Conservation (phyloP, 1,140 invertebrate species). For the Periplaneta americana region DNA sequence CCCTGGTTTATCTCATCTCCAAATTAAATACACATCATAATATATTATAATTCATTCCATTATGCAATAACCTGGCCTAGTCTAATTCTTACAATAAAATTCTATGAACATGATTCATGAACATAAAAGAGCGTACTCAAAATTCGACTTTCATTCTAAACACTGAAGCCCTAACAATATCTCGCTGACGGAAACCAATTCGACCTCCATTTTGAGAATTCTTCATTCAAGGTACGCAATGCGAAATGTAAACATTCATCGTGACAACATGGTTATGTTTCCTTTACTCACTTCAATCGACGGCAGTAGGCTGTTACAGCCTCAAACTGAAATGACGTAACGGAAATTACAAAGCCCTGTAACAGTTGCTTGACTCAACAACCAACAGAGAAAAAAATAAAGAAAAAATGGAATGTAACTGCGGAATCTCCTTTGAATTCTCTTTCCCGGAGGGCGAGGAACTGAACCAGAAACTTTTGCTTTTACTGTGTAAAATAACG, state of each 20-base stretch:
- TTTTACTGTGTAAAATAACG: not conserved
- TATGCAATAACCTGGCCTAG: no score
- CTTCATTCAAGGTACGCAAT: no score
- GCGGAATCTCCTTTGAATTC: not conserved
- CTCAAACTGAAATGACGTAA: not conserved
- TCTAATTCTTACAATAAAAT: no score
- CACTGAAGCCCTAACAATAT: no score
- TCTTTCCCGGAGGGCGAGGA: not conserved
- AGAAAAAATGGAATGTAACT: not conserved
- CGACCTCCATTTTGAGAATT: no score
- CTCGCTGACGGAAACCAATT: no score
- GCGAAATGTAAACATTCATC: not conserved
- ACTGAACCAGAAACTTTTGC: not conserved
- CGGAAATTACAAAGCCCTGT: not conserved
- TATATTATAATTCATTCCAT: no score
- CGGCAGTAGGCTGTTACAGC: not conserved
- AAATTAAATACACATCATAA: no score
- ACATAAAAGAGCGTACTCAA: no score
- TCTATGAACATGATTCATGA: no score
- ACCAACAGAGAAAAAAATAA: not conserved
- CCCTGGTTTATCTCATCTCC: no score
- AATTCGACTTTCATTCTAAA: no score
- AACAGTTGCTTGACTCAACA: not conserved
- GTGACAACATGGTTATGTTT: not conserved
- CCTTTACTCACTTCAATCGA: not conserved